A percentile compares a stretch with the other conserved stretches of the same genome.
Evolutionary conservation across 2,888 invertebrate genomes (phyloP).

Genomic region (Pasiphila rectangulata): DNA sequence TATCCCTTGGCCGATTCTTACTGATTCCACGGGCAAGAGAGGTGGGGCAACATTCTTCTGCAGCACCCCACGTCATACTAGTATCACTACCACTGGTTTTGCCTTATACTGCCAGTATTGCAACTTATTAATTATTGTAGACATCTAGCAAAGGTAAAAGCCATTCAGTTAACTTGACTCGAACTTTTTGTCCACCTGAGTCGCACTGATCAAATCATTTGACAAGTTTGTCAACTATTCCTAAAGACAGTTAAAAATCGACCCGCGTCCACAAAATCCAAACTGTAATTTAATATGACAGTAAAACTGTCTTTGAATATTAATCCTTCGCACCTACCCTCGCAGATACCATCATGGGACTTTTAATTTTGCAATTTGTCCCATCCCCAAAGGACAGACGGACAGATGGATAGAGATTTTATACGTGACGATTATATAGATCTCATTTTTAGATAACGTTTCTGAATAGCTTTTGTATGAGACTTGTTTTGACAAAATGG

Average conservation of each 20-base stretch:
- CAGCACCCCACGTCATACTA: no score
- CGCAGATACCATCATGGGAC: slow-evolving; percentile 61
- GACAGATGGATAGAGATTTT: slow-evolving; percentile 53
- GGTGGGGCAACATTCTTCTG: no score
- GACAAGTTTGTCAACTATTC: neutral
- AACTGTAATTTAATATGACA: slow-evolving; percentile 30
- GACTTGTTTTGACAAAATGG: slow-evolving; percentile 4
- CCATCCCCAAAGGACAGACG: slow-evolving; percentile 42
- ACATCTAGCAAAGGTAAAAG: no score
- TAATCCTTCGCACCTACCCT: slow-evolving; percentile 34
- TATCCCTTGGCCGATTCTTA: no score
- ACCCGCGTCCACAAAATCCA: slow-evolving; percentile 3
- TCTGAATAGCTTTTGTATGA: slow-evolving; percentile 23
- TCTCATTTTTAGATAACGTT: slow-evolving; percentile 55
- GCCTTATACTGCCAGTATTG: no score
- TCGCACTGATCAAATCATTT: neutral
- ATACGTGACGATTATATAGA: slow-evolving; percentile 53
- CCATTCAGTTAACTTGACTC: no score
- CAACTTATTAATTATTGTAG: no score
- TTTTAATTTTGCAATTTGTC: slow-evolving; percentile 77
- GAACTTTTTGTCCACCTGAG: neutral
- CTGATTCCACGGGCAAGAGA: no score
- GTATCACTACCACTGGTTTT: no score
- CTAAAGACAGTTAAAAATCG: neutral
- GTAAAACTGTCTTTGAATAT: slow-evolving; percentile 32